Conservation (phyloP, 2,797 vertebrate genomes). For the Ciconia nigra region DNA sequence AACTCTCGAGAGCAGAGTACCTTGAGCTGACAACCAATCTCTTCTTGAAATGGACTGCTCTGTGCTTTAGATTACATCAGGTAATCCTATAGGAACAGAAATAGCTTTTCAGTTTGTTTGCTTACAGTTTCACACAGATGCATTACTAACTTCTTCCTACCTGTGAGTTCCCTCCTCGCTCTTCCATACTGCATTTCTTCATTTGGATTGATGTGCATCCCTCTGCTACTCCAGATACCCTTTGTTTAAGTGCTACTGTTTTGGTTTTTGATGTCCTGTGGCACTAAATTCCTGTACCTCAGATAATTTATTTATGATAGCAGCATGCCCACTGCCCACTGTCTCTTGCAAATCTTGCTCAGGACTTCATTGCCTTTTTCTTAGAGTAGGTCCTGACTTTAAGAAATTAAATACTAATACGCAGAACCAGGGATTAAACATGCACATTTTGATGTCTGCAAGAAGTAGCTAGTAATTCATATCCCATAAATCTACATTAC, state of each 20-base stretch:
- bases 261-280: fast-evolving
- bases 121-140: background rate
- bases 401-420: background rate
- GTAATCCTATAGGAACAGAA: background rate
- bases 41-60: background rate
- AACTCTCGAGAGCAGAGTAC: background rate
- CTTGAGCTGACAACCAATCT: background rate
- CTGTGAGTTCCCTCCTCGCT: background rate
- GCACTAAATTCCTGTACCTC: background rate
- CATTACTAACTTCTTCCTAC: background rate
- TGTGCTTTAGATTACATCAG: background rate
- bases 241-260: background rate
- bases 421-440: background rate
- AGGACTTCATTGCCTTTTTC: background rate
- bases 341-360: background rate
- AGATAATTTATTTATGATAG: background rate
- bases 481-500: background rate
- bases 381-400: background rate
- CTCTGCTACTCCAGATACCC: background rate
- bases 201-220: background rate
- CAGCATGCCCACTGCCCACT: background rate
- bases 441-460: background rate
- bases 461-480: background rate
- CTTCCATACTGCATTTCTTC: background rate
- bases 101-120: background rate